Percentiles rank a stretch among this genome's conserved stretches.
Evolutionary conservation across 2,797 vertebrate genomes (phyloP).

Genomic region (Parauchenoglanis ngamensis): DNA sequence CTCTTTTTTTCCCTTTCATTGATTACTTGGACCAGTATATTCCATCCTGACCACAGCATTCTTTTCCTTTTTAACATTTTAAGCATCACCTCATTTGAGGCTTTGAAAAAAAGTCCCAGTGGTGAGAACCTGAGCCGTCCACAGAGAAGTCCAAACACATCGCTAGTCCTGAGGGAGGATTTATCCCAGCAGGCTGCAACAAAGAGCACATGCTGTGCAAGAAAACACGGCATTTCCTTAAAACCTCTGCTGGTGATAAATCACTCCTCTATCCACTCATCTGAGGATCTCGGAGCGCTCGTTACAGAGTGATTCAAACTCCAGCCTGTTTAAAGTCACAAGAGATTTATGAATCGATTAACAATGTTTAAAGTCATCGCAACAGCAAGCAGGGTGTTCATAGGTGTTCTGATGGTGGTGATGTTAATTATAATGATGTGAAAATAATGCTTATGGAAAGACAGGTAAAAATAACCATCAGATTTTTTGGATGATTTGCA

Average conservation of each 20-base stretch:
- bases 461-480: background rate
- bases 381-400: background rate
- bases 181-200: constrained; percentile 61
- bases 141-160: constrained; percentile 65
- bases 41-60: constrained; percentile 27
- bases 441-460: background rate
- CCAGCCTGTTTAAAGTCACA: constrained; percentile 24
- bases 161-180: constrained; percentile 59
- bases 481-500: too few species aligned
- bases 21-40: background rate
- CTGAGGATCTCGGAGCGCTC: constrained; percentile 11
- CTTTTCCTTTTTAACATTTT: constrained; percentile 16
- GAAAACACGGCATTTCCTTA: constrained; percentile 60
- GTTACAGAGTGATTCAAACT: constrained; percentile 23
- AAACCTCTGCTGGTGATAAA: constrained; percentile 65
- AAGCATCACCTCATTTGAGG: constrained; percentile 28
- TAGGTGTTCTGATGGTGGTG: too few species aligned
- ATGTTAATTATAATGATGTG: background rate
- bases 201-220: constrained; percentile 62
- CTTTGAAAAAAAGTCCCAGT: background rate
- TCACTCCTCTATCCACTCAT: constrained; percentile 58
- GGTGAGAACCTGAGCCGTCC: constrained; percentile 58
- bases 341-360: constrained; percentile 19
- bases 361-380: background rate
- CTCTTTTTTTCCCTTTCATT: background rate